Evolutionary conservation across 1,140 invertebrate species (phyloP), one percentile per base, ranked within the genome.

Genomic region (Pseudomyrmex gracilis): DNA sequence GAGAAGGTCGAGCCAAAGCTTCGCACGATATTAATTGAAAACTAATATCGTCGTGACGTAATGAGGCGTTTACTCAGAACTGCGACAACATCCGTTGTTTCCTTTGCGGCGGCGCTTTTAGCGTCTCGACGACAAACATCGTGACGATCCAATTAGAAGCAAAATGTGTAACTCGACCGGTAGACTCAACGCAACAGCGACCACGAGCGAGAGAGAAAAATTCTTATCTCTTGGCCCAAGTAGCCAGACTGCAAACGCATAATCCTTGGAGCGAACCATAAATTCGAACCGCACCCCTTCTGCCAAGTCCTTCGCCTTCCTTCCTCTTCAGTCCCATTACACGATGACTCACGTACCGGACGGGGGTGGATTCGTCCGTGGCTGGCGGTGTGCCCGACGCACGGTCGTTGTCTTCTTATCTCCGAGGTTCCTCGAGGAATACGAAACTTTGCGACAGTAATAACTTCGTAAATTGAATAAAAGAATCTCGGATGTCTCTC

Each of bases 141-240:
- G 17, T 7, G 51, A 45, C 17, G 34, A 57, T 78, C 85, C 87
- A 91, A 90, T 91, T 92, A 91, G 84, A 92, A 87, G 89, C 88
- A 85, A 51, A 51, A 85, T 85, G 80, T 87, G 85, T 89, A 87
- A 86, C 85, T 85, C 74, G 86, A 89, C 80, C 87, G 76, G 90
- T 92, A 92, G 86, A 87, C 85, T 90, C 90, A 86, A 87, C 86
- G 90, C 90, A 92, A 93, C 91, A 49, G 22, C 60, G 61, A 66
- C 13, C 24, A 24, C 13, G 90, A 92, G 90, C 91, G 91, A 93
- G 88, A 92, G 90, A 90, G 71, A 66, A 86, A 90, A 92, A 92
- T 93, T 83, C 88, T 86, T 91, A 92, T 92, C 91, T 90, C 71
- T 85, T 87, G 74, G 87, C 84, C 83, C 87, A 87, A 89, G 89